Evolutionary conservation across 2,888 invertebrate genomes (phyloP).

Genomic region (Drosophila planitibia): DNA sequence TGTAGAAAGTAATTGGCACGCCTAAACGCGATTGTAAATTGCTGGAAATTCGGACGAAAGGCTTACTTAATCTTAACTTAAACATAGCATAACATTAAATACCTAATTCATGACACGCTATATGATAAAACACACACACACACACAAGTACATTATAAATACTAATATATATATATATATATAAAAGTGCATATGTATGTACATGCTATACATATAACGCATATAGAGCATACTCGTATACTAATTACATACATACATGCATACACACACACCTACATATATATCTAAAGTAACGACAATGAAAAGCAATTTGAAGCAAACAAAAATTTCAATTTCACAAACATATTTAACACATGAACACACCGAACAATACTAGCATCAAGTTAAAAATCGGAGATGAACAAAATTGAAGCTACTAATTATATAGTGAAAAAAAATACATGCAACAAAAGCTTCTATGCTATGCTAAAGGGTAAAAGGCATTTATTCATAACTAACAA

Average conservation of each 20-base stretch:
- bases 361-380: slow-evolving; percentile 26
- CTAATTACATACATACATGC: slow-evolving; percentile 52
- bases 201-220: slow-evolving; percentile 42
- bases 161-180: slow-evolving; percentile 22
- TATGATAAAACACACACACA: slow-evolving; percentile 7
- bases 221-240: slow-evolving; percentile 58
- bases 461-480: slow-evolving; percentile 83
- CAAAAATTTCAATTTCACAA: slow-evolving; percentile 67
- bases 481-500: slow-evolving; percentile 71
- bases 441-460: slow-evolving; percentile 57
- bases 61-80: slow-evolving; percentile 67
- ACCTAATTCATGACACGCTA: slow-evolving; percentile 40
- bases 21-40: slow-evolving; percentile 63
- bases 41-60: slow-evolving; percentile 59
- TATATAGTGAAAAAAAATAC: slow-evolving; percentile 29
- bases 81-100: slow-evolving; percentile 37
- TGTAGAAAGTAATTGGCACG: slow-evolving; percentile 30
- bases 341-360: slow-evolving; percentile 51
- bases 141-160: slow-evolving; percentile 20
- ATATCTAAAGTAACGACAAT: slow-evolving; percentile 67
- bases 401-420: slow-evolving; percentile 34
- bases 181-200: slow-evolving; percentile 26
- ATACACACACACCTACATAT: slow-evolving; percentile 45
- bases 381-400: slow-evolving; percentile 16
- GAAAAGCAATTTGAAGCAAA: slow-evolving; percentile 77